Base-by-base conservation (phyloP, 2,888 invertebrate genomes). In the Tetranychus piercei region DNA sequence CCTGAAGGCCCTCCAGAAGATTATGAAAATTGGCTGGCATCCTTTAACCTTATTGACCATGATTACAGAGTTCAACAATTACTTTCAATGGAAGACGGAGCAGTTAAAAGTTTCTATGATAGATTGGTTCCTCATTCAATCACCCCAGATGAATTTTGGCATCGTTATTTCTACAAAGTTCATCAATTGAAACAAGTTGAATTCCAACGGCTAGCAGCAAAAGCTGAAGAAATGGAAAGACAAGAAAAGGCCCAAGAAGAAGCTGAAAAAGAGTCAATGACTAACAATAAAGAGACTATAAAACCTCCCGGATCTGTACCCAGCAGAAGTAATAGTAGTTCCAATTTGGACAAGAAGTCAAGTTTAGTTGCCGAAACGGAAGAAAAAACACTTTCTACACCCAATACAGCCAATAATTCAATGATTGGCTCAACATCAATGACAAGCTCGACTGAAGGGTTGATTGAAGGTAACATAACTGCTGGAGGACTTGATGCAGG, bases 151-250 rank as follows among this genome's bases (percentile, higher is more conserved):
- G 85, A 88, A 77, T 92, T 91, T 82, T 92, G 91, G 91, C 88
- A 89, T 81, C 85, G 90, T 73, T 92, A 91, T 82, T 85, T 90
- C 80, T 92, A 90, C 84, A 88, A 89, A 80, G 88, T 90, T 80
- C 89, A 90, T n/a, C 83, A 90, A 72, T 83, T 90, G 1, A 88
- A 90, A 80, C 88, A 89, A 82, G 87, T 88, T 3, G 85, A 90
- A 79, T 88, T 89, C 8, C 87, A 88, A 45, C 86, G 87, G 76
- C 85, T 88, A 73, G 87, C 22, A 7, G 75, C 55, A 1, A 75
- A 75, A 67, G 20, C 20, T 71, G 71, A 45, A 20, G 69, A 87
- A 69, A 82, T 85, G 77, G 86, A 86, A 80, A 84, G 84, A 79
- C 79, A 86, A 81, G 82, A 86, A 81, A 55, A 55, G 6, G 55